Conservation (phyloP, 2,888 invertebrate species). For the Erpobdella octoculata region DNA sequence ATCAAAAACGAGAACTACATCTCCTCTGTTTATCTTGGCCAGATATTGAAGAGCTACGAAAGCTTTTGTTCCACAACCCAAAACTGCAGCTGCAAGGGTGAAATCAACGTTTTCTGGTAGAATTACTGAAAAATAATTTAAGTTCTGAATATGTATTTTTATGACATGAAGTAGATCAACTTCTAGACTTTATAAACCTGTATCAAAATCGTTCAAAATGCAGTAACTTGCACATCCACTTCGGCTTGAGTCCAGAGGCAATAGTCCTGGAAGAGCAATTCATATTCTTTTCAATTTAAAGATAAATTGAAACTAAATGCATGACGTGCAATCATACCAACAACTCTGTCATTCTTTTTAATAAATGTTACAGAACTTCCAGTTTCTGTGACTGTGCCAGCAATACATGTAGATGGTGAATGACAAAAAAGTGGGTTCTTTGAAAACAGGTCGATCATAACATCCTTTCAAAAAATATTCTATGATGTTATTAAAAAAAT, state of each 20-base stretch:
- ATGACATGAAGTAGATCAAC: background rate
- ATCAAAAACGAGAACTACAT: constrained; percentile 53
- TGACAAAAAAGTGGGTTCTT: constrained; percentile 39
- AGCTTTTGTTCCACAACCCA: constrained; percentile 53
- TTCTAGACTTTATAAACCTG: constrained; percentile 50
- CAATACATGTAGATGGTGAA: constrained; percentile 51
- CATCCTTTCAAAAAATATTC: constrained; percentile 37
- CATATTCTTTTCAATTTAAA: background rate
- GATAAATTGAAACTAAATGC: background rate
- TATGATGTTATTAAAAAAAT: too few species aligned
- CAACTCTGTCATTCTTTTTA: constrained; percentile 51
- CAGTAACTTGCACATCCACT: constrained; percentile 54
- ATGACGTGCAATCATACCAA: constrained; percentile 41
- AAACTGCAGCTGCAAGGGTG: constrained; percentile 52
- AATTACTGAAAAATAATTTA: constrained; percentile 44
- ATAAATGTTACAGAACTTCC: constrained; percentile 51
- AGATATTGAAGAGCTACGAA: constrained; percentile 55
- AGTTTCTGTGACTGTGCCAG: constrained; percentile 50
- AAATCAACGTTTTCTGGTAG: constrained; percentile 51
- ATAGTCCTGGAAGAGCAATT: constrained; percentile 45
- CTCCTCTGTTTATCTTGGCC: constrained; percentile 51
- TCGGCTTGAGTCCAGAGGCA: constrained; percentile 51
- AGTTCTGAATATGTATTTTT: background rate
- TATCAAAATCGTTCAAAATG: constrained; percentile 52
- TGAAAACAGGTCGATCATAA: constrained; percentile 39